These are phyloP conservation scores for Zaprionus capensis DNA, from an alignment of 1,140 invertebrate genomes.

Conservation along the genomic window DNA sequence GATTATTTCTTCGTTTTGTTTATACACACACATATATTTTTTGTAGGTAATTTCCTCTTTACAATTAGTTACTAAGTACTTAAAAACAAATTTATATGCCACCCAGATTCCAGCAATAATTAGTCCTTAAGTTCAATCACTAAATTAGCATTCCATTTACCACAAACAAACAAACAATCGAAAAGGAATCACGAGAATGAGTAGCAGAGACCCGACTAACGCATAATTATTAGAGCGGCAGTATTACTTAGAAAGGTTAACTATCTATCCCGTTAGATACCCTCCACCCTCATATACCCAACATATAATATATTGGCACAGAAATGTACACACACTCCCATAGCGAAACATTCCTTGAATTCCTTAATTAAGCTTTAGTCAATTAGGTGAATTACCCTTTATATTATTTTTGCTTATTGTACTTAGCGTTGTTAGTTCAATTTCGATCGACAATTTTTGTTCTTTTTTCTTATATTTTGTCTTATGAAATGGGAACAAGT, in stretches of 20 bases:
- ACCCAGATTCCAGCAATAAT: conserved; percentile 52
- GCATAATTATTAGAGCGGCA: conserved; percentile 32
- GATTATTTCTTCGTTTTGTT: conserved; percentile 6
- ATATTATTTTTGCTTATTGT: conserved; percentile 21
- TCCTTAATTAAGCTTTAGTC: conserved; percentile 44
- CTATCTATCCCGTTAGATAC: neutral
- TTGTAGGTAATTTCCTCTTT: conserved; percentile 59
- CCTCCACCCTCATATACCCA: neutral
- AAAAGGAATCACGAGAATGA: neutral
- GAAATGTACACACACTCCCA: neutral
- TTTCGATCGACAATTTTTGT: conserved; percentile 12
- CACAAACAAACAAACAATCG: conserved; percentile 7
- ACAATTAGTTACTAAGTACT: conserved; percentile 72
- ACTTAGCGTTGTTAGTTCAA: conserved; percentile 45
- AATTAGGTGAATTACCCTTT: conserved; percentile 40
- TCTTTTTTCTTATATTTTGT: neutral
- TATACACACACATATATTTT: conserved; percentile 5
- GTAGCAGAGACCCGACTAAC: neutral
- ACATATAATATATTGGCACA: conserved; percentile 2
- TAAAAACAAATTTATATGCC: conserved; percentile 37
- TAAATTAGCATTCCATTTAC: conserved; percentile 68
- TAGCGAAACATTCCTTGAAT: conserved; percentile 19
- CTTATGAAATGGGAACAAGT: neutral
- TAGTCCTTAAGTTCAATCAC: conserved; percentile 59
- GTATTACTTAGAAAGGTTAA: conserved; percentile 43